Evolutionary conservation across 2,888 invertebrate species (phyloP), one percentile per base, ranked within the genome.

Genomic region (Laothoe populi): DNA sequence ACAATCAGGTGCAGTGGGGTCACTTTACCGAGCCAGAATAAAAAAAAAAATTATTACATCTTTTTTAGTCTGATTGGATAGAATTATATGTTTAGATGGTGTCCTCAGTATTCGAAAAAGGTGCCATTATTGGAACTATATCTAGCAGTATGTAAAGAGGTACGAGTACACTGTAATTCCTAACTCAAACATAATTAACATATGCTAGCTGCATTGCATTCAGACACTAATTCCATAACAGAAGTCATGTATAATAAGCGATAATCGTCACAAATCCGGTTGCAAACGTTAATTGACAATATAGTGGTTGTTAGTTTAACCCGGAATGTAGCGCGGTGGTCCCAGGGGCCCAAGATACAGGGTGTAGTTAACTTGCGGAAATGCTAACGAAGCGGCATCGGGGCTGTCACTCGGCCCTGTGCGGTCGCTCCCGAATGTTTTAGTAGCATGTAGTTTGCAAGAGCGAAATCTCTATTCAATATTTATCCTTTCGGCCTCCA

Each of bases 221-320:
- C 16, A 44, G 19, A 44, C 19, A 8, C 44, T 19, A 44, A 19
- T 19, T 19, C 7, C 44, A 8, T 44, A 38, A 38, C 38, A 44
- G 8, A 19, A 44, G 3, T 16, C 23, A 49, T 7, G n/a, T 45
- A n/a, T n/a, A 49, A 49, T 49, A 45, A 45, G 44, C 26, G 40
- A 61, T 42, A 61, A 31, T 35, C 19, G 31, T 38, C 48, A 40
- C 59, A 59, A 40, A 58, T 42, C 48, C 23, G 57, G 62, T 40
- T 40, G 8, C 57, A 57, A 35, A 63, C 57, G 40, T 63, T 69
- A 68, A 67, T 67, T 68, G 70, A 69, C 70, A 70, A 65, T 67
- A 67, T 66, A 64, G 64, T 46, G 66, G 66, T 69, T 64, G 66
- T 69, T 69, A 66, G 69, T 69, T 70, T 67, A 23, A 61, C 62